phyloP scores from a whole-genome alignment of 2,113 vertebrate genomes.

The Chamaetylas fuelleborni region DNA sequence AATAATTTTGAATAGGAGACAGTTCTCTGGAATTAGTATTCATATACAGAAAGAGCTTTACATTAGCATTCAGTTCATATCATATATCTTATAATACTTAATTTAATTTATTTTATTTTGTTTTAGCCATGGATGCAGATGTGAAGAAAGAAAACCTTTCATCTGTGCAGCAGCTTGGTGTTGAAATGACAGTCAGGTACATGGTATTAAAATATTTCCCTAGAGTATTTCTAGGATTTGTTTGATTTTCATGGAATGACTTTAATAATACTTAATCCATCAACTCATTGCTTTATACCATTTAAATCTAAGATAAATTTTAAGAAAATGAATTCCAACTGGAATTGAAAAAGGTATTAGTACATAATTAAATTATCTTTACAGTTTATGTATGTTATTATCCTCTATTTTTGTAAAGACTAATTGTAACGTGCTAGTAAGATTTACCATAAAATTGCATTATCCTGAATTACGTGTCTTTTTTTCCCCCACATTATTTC shows the following conservation, averaged over 20 bases:
- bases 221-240: constrained; percentile 11
- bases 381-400: neutral
- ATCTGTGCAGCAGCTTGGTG: constrained; percentile 78
- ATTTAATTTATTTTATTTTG: constrained; percentile 28
- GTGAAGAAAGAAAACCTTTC: constrained; percentile 73
- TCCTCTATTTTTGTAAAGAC: constrained; percentile 32
- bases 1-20: constrained; percentile 8
- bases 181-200: constrained; percentile 81
- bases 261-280: constrained; percentile 49
- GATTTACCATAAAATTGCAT: constrained; percentile 18
- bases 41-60: constrained; percentile 36
- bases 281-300: neutral
- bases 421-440: constrained; percentile 16
- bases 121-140: constrained; percentile 66
- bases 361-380: constrained; percentile 31
- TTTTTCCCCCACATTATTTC: neutral
- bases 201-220: constrained; percentile 10
- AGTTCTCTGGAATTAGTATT: constrained; percentile 4
- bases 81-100: neutral
- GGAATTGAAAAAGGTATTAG: constrained; percentile 16
- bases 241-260: constrained; percentile 29
- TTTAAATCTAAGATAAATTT: constrained; percentile 49
- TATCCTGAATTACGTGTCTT: neutral
- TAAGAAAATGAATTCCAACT: constrained; percentile 24
- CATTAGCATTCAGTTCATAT: constrained; percentile 51